Conservation (phyloP, 2,888 invertebrate genomes). For the Callimorpha dominula region DNA sequence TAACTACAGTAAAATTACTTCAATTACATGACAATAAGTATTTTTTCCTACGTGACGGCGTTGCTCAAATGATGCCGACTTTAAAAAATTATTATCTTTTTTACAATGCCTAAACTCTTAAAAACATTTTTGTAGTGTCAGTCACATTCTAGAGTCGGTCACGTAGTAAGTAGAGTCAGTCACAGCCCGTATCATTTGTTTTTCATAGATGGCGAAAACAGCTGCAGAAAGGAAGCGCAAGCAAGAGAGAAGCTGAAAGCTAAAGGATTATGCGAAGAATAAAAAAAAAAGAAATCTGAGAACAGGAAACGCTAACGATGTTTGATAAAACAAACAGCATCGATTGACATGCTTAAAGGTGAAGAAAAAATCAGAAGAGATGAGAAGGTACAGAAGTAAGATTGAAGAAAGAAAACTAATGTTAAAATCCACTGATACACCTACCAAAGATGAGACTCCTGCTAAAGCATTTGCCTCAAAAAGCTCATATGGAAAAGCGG, state of each 20-base stretch:
- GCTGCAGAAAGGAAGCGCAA: constrained; percentile 5
- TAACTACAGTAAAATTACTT: no score
- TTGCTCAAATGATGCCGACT: no score
- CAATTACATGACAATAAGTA: no score
- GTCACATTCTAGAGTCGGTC: no score
- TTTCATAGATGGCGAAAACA: constrained; percentile 3
- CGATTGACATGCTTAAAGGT: no score
- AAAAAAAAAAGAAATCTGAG: no score
- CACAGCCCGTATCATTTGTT: not conserved
- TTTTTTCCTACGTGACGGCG: no score
- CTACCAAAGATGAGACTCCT: not conserved
- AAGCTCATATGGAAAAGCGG: constrained; percentile 1
- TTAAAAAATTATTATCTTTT: no score
- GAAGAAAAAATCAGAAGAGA: not conserved
- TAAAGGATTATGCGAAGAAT: not conserved
- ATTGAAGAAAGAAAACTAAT: not conserved
- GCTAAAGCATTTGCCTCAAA: constrained; percentile 1
- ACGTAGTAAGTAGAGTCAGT: no score
- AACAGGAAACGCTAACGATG: not conserved
- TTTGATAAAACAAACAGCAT: no score
- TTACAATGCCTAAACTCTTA: no score
- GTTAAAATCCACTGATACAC: not conserved
- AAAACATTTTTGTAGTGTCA: no score
- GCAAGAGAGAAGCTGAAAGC: constrained; percentile 4
- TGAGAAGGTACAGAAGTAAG: constrained; percentile 1